Percentiles rank a stretch among this genome's conserved stretches.
Conservation (phyloP, 2,888 invertebrate genomes). For the Stegophylla sp. region DNA sequence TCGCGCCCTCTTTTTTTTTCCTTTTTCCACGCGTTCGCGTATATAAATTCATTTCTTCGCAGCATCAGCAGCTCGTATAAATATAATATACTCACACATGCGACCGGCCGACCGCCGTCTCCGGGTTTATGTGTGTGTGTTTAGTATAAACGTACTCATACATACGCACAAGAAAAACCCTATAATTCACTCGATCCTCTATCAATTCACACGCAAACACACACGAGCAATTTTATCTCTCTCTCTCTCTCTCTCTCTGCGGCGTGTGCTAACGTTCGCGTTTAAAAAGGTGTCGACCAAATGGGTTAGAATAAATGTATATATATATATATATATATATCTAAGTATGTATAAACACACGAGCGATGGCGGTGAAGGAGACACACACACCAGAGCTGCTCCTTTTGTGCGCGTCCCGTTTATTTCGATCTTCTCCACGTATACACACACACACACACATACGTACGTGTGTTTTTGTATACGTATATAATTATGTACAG, state of each 20-base stretch:
- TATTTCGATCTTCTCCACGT: background rate
- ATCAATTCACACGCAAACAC: slow-evolving; percentile 48
- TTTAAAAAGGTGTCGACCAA: slow-evolving; percentile 56
- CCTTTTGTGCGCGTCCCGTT: background rate
- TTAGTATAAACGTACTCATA: background rate
- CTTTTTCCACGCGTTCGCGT: background rate
- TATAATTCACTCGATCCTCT: slow-evolving; percentile 56
- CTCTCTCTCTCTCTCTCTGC: slow-evolving; percentile 20
- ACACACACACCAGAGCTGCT: no score
- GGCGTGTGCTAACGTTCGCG: background rate
- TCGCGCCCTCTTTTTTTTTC: slow-evolving; percentile 30
- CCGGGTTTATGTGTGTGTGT: background rate
- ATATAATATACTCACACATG: background rate
- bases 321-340: no score
- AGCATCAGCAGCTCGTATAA: background rate
- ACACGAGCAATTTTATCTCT: slow-evolving; percentile 31
- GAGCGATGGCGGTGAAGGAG: background rate
- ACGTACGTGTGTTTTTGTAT: no score
- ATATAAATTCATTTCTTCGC: slow-evolving; percentile 48
- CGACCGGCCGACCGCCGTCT: background rate
- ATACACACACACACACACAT: no score
- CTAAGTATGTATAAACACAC: background rate
- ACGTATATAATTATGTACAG: no score
- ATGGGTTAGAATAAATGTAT: slow-evolving; percentile 51
- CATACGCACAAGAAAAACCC: slow-evolving; percentile 7